Base-by-base conservation (phyloP, 1,140 invertebrate species). In the Drosophila lacertosa region DNA sequence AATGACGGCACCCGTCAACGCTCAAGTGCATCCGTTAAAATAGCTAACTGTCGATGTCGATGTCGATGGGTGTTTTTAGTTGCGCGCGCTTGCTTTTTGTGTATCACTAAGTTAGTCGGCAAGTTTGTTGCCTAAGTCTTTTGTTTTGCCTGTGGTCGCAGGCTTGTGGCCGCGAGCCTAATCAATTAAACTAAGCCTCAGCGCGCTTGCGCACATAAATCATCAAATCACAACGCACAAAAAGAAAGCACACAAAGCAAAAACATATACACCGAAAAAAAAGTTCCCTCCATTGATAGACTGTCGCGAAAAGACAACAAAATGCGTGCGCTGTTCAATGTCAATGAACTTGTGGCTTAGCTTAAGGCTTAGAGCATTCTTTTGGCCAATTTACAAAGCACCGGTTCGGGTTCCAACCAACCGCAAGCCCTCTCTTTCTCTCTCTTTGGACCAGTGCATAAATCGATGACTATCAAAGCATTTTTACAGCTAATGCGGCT, bases 401-500 rank as follows among this genome's bases (percentile, higher is more conserved):
- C 63, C 65, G 48, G 42, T 51, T 58, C 29, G n/a, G 22, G 15
- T 47, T 47, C 42, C 37, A 4, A 26, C n/a, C 13, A 22, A 47
- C 42, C 55, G 44, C 42, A 53, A 50, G 55, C 54, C 40, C 51
- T 63, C 37, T 59, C 42, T 54, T 37, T 44, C 63, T 54, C 29
- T 39, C 55, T 54, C 15, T 29, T 16, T 26, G 24, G 53, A 33
- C 39, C 37, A 20, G 53, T 62, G 63, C 83, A 70, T 66, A 78
- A 83, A 88, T 88, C 83, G 82, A 82, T 88, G 75, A 88, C 82
- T 89, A 88, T 88, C 82, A 78, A 78, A 82, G 67, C 82, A 54
- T 77, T 86, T 88, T 88, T 88, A 88, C 82, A 88, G 82, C 78
- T 88, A 88, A 88, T 88, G 77, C 83, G 82, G 77, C 83, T 88